Evolutionary conservation across 2,113 vertebrate species (phyloP).

Genomic region (Corydoras sp.): DNA sequence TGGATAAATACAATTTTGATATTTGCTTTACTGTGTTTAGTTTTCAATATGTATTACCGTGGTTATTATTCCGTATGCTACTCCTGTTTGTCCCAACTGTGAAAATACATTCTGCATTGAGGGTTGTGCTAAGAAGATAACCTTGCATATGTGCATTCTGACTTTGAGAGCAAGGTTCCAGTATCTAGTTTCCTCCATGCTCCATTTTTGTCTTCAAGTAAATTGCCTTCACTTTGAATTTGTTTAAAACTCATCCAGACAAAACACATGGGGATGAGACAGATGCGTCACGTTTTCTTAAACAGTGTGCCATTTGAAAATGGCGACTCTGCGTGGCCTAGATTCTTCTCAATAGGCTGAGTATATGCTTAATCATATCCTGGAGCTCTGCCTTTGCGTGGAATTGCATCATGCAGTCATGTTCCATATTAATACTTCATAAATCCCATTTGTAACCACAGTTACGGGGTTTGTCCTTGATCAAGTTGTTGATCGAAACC

Average conservation of each 20-base stretch:
- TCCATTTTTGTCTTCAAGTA: not conserved
- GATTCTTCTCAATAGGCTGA: not conserved
- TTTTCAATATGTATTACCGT: not conserved
- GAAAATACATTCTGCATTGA: not conserved
- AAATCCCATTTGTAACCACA: not conserved
- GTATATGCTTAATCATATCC: not conserved
- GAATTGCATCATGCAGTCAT: not conserved
- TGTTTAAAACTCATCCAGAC: constrained; percentile 13
- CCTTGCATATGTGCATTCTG: constrained; percentile 4
- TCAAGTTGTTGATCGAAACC: not conserved
- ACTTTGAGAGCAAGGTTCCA: not conserved
- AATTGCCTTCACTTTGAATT: constrained; percentile 1
- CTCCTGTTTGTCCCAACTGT: not conserved
- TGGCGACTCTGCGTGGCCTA: not conserved
- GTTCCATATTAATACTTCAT: not conserved
- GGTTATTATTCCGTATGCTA: constrained; percentile 15
- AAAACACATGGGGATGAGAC: constrained; percentile 1
- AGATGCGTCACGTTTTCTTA: not conserved
- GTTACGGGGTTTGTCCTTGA: not conserved
- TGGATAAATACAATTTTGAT: too few species aligned
- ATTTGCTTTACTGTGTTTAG: too few species aligned
- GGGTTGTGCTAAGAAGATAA: constrained; percentile 27
- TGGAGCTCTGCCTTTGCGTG: not conserved
- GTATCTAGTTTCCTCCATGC: not conserved
- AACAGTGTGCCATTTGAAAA: constrained; percentile 3